Percentiles rank a stretch among this genome's conserved stretches.
Evolutionary conservation across 2,888 invertebrate genomes (phyloP).

Genomic region (Orthonevra nobilis): DNA sequence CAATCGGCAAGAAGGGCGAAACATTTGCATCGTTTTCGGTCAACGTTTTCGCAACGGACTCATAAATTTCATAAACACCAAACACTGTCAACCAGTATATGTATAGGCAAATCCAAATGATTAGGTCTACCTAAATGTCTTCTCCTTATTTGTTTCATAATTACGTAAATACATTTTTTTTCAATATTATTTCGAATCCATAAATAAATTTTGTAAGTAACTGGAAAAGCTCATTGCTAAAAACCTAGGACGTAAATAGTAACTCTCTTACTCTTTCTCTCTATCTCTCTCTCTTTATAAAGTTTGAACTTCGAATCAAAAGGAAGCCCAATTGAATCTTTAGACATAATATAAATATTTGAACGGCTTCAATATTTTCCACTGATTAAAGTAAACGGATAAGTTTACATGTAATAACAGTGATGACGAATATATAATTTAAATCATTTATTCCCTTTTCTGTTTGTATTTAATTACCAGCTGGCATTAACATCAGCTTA

Average conservation of each 20-base stretch:
- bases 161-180: conserved; percentile 10
- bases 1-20: conserved; percentile 92
- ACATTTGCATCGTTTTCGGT: conserved; percentile 92
- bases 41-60: conserved; percentile 83
- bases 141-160: conserved; percentile 8
- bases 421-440: conserved; percentile 7
- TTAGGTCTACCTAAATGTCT: too few relatives aligned
- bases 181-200: not conserved
- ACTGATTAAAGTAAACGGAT: conserved; percentile 10
- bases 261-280: conserved; percentile 11
- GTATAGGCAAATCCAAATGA: conserved; percentile 6
- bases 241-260: not conserved
- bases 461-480: too few relatives aligned
- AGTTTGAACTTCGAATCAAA: not conserved
- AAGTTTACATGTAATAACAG: conserved; percentile 10
- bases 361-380: conserved; percentile 1
- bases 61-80: conserved; percentile 30
- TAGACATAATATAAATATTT: not conserved
- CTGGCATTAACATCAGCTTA: too few relatives aligned
- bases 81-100: not conserved
- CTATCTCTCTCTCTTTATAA: conserved; percentile 14
- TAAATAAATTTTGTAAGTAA: conserved; percentile 32
- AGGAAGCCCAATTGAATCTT: not conserved
- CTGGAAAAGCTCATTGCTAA: conserved; percentile 40
- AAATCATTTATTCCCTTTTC: not conserved